Conservation (phyloP, 2,888 invertebrate genomes). For the Linnaemya tessellans region DNA sequence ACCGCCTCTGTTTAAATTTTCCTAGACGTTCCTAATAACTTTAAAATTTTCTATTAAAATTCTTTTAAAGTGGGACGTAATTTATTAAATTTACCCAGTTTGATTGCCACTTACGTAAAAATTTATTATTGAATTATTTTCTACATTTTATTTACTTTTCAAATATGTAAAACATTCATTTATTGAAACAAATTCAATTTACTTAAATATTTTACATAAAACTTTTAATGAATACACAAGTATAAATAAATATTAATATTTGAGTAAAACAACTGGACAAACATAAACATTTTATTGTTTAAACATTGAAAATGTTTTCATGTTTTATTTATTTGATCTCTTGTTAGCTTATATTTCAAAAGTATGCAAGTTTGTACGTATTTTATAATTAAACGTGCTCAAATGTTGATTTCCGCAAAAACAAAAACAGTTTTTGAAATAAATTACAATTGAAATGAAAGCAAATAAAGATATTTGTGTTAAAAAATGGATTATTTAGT, state of each 20-base stretch:
- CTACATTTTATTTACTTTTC: not conserved
- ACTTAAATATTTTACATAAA: constrained; percentile 32
- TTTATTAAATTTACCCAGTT: not conserved
- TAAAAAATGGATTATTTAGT: not conserved
- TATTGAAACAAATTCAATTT: constrained; percentile 42
- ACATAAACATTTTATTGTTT: constrained; percentile 13
- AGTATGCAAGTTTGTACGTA: not conserved
- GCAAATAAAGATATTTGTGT: not conserved
- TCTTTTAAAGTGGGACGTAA: no score
- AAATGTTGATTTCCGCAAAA: constrained; percentile 59
- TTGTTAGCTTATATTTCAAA: not conserved
- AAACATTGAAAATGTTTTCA: constrained; percentile 6
- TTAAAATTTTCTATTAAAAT: no score
- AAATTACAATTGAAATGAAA: not conserved
- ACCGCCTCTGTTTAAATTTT: no score
- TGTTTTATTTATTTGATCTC: constrained; percentile 3
- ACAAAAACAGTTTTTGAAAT: not conserved
- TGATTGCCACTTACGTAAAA: not conserved
- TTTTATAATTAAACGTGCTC: constrained; percentile 56
- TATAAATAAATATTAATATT: not conserved
- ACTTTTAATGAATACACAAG: not conserved
- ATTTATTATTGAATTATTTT: not conserved
- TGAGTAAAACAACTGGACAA: not conserved
- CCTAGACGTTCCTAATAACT: no score
- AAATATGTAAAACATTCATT: not conserved